Evolutionary conservation across 2,888 invertebrate species (phyloP).

Genomic region (Drosophila paranaensis): DNA sequence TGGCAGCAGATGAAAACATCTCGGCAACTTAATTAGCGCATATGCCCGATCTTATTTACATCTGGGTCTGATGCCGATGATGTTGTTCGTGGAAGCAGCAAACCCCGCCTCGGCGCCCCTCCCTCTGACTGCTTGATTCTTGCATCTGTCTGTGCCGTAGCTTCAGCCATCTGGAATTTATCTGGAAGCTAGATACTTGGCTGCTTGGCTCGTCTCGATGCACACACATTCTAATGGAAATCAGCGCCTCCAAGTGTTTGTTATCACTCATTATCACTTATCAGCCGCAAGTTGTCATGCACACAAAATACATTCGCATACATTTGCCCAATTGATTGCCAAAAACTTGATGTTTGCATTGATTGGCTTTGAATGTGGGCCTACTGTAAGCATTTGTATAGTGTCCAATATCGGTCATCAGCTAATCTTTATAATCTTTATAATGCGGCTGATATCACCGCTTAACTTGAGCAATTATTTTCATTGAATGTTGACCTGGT

Average conservation of each 20-base stretch:
- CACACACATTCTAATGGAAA: slow-evolving; percentile 23
- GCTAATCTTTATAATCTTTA: slow-evolving; percentile 34
- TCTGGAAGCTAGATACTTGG: slow-evolving; percentile 1
- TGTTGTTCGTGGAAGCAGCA: slow-evolving; percentile 3
- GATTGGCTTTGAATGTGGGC: slow-evolving; percentile 5
- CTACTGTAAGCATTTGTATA: not conserved
- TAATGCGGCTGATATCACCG: slow-evolving; percentile 15
- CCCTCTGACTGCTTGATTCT: not conserved
- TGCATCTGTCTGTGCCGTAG: not conserved
- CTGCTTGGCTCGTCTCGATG: slow-evolving; percentile 2
- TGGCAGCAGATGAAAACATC: slow-evolving; percentile 71
- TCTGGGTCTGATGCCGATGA: slow-evolving; percentile 23
- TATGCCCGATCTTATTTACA: slow-evolving; percentile 56
- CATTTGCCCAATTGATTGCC: slow-evolving; percentile 20
- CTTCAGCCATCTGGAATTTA: not conserved
- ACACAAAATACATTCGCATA: slow-evolving; percentile 32
- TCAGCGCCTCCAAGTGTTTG: slow-evolving; percentile 21
- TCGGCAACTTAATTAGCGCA: slow-evolving; percentile 66
- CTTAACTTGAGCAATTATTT: slow-evolving; percentile 9
- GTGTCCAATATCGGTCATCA: slow-evolving; percentile 42
- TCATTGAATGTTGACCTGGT: slow-evolving; percentile 14
- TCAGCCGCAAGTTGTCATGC: slow-evolving; percentile 23
- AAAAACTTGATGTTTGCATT: slow-evolving; percentile 6
- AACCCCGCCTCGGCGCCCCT: not conserved
- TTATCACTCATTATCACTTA: slow-evolving; percentile 56